Base-by-base conservation (phyloP, 1,140 invertebrate genomes). In the Lucilia sericata region DNA sequence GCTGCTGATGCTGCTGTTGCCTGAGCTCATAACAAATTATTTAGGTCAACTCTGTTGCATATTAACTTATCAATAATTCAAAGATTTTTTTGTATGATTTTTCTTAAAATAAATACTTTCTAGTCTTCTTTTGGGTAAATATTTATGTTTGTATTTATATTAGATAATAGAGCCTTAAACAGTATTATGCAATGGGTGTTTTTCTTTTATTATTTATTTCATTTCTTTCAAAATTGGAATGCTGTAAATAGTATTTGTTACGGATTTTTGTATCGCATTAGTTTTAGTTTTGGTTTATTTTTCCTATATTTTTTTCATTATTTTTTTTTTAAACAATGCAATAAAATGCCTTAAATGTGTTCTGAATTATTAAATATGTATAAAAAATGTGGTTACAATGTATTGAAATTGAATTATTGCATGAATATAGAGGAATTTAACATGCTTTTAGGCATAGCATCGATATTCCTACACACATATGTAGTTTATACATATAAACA, bases 31-130 rank as follows among this genome's bases (percentile, higher is more conserved):
- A 84, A 84, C 81, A 84, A 82, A 84, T 84, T 84, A 84, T 84
- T 84, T 84, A 76, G 84, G 84, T 84, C 84, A 84, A 36, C 81
- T 81, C 81, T 74, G 70, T 84, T 80, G 84, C 84, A 84, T 82
- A 84, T 84, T 84, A 84, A 82, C 84, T 84, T 82, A 84, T 84
- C 84, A 82, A 84, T 84, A 82, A 84, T 84, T 84, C 84, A 84
- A 84, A 49, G 34, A 82, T 84, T 84, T 19, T 25, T 49, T 21
- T 80, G n/a, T 30, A 1, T 30, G 25, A 30, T 30, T 30, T 30
- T 30, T 30, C 42, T n/a, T 12, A 55, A 14, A 55, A 13, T 55
- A 83, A 83, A 83, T 83, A 83, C 74, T 47, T 74, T 74, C 19
- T 34, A 13, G 2, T 42, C 2, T 42, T 42, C 42, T 42, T 2